Conservation (phyloP, 2,113 vertebrate species). For the Otocyon megalotis region DNA sequence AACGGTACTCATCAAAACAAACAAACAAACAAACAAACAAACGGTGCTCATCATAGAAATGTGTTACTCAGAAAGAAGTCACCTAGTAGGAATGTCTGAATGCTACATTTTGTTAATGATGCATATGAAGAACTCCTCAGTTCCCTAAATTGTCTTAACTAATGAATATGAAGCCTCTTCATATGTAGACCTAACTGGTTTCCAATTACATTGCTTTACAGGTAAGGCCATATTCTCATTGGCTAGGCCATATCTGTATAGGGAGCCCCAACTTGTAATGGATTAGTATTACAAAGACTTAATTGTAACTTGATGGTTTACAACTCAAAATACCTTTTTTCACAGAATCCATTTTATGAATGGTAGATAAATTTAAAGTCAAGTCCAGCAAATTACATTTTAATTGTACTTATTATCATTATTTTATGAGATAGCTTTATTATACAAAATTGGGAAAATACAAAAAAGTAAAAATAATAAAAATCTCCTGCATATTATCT, state of each 20-base stretch:
- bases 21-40: background rate
- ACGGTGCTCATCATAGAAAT: background rate
- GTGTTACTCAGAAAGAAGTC: background rate
- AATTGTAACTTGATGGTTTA: background rate
- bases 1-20: background rate
- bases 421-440: conserved; percentile 16
- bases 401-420: background rate
- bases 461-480: background rate
- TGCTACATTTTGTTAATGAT: background rate
- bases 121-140: background rate
- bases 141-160: background rate
- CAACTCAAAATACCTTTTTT: background rate
- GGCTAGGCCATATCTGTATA: background rate
- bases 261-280: background rate
- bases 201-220: background rate
- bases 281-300: background rate
- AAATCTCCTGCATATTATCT: background rate
- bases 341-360: background rate
- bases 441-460: background rate
- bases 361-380: background rate
- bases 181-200: background rate
- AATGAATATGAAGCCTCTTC: background rate
- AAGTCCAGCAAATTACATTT: background rate
- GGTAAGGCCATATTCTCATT: background rate
- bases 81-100: background rate